Conservation (phyloP, 2,113 vertebrate genomes). For the Probosciger aterrimus region DNA sequence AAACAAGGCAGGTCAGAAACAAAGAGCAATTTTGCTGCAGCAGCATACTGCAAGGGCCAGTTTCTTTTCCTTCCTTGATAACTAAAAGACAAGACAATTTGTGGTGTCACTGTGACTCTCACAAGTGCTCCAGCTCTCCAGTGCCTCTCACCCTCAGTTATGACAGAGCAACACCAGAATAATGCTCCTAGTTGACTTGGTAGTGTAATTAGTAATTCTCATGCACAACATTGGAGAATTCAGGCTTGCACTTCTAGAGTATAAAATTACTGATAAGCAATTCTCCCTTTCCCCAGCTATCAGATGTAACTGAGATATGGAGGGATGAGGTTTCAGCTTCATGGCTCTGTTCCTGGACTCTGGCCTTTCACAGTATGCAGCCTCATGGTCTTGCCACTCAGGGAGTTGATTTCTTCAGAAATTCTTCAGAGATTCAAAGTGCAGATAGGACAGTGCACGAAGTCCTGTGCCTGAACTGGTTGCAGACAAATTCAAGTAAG, state of each 20-base stretch:
- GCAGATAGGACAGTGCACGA: not conserved
- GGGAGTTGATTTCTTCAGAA: slow-evolving; percentile 8
- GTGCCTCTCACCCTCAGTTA: not conserved
- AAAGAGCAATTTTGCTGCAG: not conserved
- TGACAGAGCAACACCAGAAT: not conserved
- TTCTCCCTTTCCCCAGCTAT: slow-evolving; percentile 1
- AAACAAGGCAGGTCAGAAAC: slow-evolving; percentile 4
- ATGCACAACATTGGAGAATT: not conserved
- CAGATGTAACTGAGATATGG: not conserved
- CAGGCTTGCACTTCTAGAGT: not conserved
- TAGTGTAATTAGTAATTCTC: not conserved
- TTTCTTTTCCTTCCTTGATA: not conserved
- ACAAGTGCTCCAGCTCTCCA: not conserved
- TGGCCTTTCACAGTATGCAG: not conserved
- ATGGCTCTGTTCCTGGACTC: not conserved
- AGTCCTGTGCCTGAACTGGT: not conserved
- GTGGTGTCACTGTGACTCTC: not conserved
- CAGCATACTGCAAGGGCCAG: not conserved
- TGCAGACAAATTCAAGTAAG: not conserved
- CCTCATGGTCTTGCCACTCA: not conserved
- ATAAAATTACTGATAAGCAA: slow-evolving; percentile 33
- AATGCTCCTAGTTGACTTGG: not conserved
- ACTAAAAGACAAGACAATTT: not conserved
- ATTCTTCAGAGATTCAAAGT: slow-evolving; percentile 17
- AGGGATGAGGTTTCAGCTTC: slow-evolving; percentile 23